Conservation (phyloP, 1,140 invertebrate genomes). For the Drosophila pruinosa region DNA sequence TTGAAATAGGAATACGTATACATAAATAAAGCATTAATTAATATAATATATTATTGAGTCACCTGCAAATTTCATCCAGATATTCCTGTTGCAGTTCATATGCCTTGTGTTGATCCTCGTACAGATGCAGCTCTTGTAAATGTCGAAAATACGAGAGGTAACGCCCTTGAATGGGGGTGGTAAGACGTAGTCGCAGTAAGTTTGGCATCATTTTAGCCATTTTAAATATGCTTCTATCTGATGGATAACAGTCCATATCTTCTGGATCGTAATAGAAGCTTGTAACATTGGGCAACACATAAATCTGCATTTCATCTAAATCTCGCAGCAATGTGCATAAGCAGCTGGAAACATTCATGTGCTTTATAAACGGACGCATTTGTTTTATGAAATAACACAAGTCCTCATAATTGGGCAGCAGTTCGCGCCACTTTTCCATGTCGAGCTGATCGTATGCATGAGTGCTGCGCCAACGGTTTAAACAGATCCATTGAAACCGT, state of each 20-base stretch:
- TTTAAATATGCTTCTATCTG: conserved; percentile 59
- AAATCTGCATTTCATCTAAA: conserved; percentile 64
- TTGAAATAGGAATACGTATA: not conserved
- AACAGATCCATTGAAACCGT: conserved; percentile 55
- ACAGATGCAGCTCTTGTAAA: conserved; percentile 63
- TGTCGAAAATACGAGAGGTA: conserved; percentile 56
- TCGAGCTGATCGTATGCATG: conserved; percentile 59
- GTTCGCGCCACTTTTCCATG: conserved; percentile 61
- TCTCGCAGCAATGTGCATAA: conserved; percentile 62
- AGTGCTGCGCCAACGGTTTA: conserved; percentile 53
- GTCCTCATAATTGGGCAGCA: conserved; percentile 61
- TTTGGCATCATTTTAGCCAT: conserved; percentile 63
- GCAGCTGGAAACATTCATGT: conserved; percentile 56
- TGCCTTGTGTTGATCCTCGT: conserved; percentile 68
- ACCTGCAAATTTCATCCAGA: conserved; percentile 66
- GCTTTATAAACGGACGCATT: conserved; percentile 47
- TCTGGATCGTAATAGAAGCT: conserved; percentile 64
- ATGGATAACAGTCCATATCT: conserved; percentile 70
- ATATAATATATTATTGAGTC: not conserved
- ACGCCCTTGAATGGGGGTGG: conserved; percentile 65
- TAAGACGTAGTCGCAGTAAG: conserved; percentile 52
- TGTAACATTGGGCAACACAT: conserved; percentile 50
- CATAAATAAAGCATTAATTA: not conserved
- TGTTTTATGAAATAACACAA: conserved; percentile 57
- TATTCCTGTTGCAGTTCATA: conserved; percentile 67